Percentiles rank a stretch among this genome's conserved stretches.
Conservation (phyloP, 2,888 invertebrate species). For the Sphinx pinastri region DNA sequence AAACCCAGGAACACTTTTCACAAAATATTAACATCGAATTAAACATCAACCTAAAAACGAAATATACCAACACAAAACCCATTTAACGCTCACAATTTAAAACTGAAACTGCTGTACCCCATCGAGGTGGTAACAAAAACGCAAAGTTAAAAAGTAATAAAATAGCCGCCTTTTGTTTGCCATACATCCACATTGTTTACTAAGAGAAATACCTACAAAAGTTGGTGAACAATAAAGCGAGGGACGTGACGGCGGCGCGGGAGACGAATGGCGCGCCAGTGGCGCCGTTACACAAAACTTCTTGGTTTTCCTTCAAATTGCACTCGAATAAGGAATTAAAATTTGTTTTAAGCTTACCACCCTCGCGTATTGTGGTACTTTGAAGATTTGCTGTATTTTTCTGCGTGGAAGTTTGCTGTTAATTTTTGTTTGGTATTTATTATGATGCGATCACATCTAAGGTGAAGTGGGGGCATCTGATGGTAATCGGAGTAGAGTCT, state of each 20-base stretch:
- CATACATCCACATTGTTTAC: constrained; percentile 43
- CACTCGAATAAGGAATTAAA: constrained; percentile 45
- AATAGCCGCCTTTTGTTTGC: constrained; percentile 31
- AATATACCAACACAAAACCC: not conserved
- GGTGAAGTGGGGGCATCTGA: no score
- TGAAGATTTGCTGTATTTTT: not conserved
- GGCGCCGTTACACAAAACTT: constrained; percentile 52
- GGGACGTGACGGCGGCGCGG: constrained; percentile 49
- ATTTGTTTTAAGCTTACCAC: constrained; percentile 24
- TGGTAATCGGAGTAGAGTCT: no score
- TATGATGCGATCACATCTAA: no score
- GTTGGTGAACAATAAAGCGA: constrained; percentile 57
- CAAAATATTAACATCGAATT: no score
- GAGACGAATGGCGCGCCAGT: constrained; percentile 46
- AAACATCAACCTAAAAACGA: not conserved
- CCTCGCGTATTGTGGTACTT: constrained; percentile 9
- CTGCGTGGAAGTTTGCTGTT: not conserved
- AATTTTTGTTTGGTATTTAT: not conserved
- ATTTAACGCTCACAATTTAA: not conserved
- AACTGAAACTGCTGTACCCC: not conserved
- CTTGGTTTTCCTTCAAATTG: constrained; percentile 49
- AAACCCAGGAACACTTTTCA: not conserved
- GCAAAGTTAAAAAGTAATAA: constrained; percentile 31
- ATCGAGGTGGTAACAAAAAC: constrained; percentile 5
- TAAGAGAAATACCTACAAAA: constrained; percentile 46